Evolutionary conservation across 2,797 vertebrate genomes (phyloP).

Genomic region (Acanthornis magna): DNA sequence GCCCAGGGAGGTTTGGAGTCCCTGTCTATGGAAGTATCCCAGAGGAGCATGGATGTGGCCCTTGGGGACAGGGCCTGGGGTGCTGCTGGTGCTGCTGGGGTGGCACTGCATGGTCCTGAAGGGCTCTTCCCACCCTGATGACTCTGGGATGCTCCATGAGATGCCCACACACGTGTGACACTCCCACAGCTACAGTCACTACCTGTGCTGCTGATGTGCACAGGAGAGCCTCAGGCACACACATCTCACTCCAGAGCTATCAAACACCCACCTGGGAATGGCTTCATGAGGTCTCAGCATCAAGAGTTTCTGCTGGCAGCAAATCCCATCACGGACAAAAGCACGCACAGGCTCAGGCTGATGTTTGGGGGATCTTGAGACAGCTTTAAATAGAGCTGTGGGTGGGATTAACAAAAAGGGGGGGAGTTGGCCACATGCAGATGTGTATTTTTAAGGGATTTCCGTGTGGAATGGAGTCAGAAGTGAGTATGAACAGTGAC

Average conservation of each 20-base stretch:
- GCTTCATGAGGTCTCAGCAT: not conserved
- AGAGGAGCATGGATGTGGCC: not conserved
- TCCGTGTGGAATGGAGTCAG: not conserved
- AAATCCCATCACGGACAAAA: not conserved
- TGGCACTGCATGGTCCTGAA: fast-evolving
- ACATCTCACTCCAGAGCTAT: not conserved
- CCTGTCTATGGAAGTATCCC: fast-evolving
- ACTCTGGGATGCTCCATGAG: not conserved
- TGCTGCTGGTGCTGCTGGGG: not conserved
- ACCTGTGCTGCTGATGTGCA: not conserved
- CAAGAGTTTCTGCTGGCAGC: not conserved
- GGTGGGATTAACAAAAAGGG: not conserved
- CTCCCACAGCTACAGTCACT: not conserved
- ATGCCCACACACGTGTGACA: fast-evolving
- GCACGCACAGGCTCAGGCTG: not conserved
- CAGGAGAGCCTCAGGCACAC: not conserved
- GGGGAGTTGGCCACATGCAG: not conserved
- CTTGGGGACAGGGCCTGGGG: not conserved
- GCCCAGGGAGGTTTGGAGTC: not conserved
- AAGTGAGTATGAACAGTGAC: not conserved
- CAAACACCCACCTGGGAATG: not conserved
- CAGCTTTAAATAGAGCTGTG: fast-evolving
- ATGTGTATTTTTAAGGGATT: not conserved
- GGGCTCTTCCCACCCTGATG: fast-evolving
- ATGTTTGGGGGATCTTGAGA: not conserved